Evolutionary conservation across 1,140 invertebrate genomes (phyloP).

Genomic region (Halyomorpha halys): DNA sequence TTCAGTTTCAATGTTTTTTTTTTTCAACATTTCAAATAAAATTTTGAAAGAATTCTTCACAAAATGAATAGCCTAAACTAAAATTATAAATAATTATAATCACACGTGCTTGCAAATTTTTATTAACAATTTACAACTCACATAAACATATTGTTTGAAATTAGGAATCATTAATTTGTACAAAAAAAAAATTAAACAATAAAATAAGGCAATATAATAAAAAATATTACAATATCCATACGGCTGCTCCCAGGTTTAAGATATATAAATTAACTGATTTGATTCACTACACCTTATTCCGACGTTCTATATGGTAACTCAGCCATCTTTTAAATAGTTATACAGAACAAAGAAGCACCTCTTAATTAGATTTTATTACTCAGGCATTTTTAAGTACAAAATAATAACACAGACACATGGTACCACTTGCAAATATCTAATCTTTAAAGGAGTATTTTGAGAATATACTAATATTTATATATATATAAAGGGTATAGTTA

Average conservation of each 20-base stretch:
- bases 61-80: conserved; percentile 14
- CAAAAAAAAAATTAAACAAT: not conserved
- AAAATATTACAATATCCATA: too few species aligned
- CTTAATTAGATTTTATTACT: not conserved
- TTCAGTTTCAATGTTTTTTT: too few species aligned
- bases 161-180: conserved; percentile 17
- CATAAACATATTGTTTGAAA: conserved; percentile 1
- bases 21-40: too few species aligned
- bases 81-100: conserved; percentile 16
- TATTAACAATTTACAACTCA: too few species aligned
- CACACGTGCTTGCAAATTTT: conserved; percentile 2
- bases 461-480: too few species aligned
- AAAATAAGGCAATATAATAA: too few species aligned
- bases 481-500: conserved; percentile 2
- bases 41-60: not conserved
- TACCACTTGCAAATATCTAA: conserved; percentile 2
- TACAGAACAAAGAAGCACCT: conserved; percentile 11
- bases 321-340: too few species aligned
- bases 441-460: not conserved
- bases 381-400: conserved; percentile 15
- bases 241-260: too few species aligned
- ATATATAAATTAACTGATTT: too few species aligned
- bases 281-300: too few species aligned
- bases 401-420: conserved; percentile 15
- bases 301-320: conserved; percentile 6